phyloP scores from a whole-genome alignment of 1,140 invertebrate genomes.

The Oncopeltus fasciatus region DNA sequence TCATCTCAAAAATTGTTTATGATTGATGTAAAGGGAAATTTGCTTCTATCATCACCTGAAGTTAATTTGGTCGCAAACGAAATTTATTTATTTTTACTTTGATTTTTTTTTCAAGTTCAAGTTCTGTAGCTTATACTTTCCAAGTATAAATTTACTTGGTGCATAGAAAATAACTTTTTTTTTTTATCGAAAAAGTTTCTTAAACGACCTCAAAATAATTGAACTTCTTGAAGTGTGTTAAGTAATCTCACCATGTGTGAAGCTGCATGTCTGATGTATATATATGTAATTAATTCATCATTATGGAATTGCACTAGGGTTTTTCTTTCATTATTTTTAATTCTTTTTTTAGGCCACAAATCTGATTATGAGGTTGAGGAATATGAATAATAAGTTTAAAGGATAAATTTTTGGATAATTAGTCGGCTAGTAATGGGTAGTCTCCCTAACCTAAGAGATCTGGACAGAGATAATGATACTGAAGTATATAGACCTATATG shows the following conservation, averaged over 20 bases:
- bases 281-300: neutral
- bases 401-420: neutral
- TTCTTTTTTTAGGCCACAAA: neutral
- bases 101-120: too few relatives aligned
- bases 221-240: neutral
- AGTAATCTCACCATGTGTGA: neutral
- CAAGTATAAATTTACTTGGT: too few relatives aligned
- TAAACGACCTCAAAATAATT: neutral
- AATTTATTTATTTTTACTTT: too few relatives aligned
- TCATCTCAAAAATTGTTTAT: too few relatives aligned
- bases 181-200: neutral
- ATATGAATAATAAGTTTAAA: neutral
- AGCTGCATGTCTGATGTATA: neutral
- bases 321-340: neutral
- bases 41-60: too few relatives aligned
- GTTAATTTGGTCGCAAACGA: too few relatives aligned
- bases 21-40: too few relatives aligned
- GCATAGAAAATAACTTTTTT: neutral
- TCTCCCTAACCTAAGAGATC: conserved; percentile 14
- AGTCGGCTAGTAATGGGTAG: conserved; percentile 10
- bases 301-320: neutral
- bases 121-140: too few relatives aligned
- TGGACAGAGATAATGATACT: conserved; percentile 10
- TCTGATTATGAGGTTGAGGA: neutral
- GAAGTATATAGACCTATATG: neutral